A percentile compares a stretch with the other conserved stretches of the same genome.
Conservation (phyloP, 2,113 vertebrate species). For the Mormoops blainvillei region DNA sequence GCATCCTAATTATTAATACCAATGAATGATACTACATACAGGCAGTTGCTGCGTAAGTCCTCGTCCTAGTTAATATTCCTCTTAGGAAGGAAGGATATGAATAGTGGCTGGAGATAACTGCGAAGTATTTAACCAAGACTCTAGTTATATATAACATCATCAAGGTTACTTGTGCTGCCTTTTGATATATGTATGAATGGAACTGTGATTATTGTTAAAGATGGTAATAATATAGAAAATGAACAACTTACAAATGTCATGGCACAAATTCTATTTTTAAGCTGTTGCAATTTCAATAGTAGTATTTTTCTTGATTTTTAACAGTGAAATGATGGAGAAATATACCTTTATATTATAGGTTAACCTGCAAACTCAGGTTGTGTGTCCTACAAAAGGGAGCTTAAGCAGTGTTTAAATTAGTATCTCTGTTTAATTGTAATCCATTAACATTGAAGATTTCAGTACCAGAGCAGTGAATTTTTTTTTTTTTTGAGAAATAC, state of each 20-base stretch:
- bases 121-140: neutral
- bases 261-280: constrained; percentile 44
- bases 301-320: constrained; percentile 26
- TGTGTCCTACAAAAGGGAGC: neutral
- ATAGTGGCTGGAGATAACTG: neutral
- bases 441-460: neutral
- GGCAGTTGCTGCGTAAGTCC: neutral
- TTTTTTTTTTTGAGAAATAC: neutral
- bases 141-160: neutral
- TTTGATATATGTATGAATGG: neutral
- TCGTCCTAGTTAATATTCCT: neutral
- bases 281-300: neutral
- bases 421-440: constrained; percentile 21
- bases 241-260: constrained; percentile 11
- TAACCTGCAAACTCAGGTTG: neutral
- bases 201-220: constrained; percentile 25
- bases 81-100: neutral
- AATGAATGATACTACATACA: neutral
- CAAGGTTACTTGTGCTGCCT: neutral
- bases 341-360: constrained; percentile 4
- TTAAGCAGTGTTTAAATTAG: neutral
- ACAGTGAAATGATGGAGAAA: neutral
- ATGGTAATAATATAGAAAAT: neutral
- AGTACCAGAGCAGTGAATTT: neutral
- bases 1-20: neutral